Evolutionary conservation across 2,797 vertebrate species (phyloP), one percentile per base, ranked within the genome.

Genomic region (Anabacerthia variegaticeps): DNA sequence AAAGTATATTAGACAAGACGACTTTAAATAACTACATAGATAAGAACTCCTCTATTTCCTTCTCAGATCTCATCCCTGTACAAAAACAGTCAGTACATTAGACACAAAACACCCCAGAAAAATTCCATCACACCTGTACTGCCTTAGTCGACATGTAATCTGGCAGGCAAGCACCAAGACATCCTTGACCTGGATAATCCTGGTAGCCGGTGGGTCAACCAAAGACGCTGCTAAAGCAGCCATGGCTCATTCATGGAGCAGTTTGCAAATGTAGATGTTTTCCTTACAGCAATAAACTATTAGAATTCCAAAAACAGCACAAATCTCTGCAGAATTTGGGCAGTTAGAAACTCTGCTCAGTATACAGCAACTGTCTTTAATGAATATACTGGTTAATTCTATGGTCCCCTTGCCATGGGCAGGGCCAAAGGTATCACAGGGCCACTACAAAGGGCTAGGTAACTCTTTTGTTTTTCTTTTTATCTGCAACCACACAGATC

Each of bases 241-340:
- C 0, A 2, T 1, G 8, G 49, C 16, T 66, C 48, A 51, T 43
- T 28, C 22, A 9, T 5, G 1, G 36, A 79, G 15, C 12, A 59
- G 62, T 39, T 54, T 62, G 36, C n/a, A 88, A n/a, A n/a, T 7
- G 7, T 3, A 28, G 7, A 8, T 69, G 23, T 9, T 24, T 69
- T 43, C 22, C 36, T 32, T 49, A 52, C 2, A 54, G 14, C 4
- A 10, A 82, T 15, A 73, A 91, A 58, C 7, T 18, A 20, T 21
- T 61, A 41, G 6, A 36, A 44, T 22, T 26, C 27, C 48, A 52
- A 77, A 81, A 81, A 32, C 16, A n/a, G 5, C 28, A 72, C 16
- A 56, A 19, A 59, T 24, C 19, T 69, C 30, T 26, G 15, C 34
- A 55, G 51, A 87, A 48, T 24, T 51, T 30, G 32, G 26, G 23